Evolutionary conservation across 2,888 invertebrate genomes (phyloP).

Genomic region (Drosophila mulleri): DNA sequence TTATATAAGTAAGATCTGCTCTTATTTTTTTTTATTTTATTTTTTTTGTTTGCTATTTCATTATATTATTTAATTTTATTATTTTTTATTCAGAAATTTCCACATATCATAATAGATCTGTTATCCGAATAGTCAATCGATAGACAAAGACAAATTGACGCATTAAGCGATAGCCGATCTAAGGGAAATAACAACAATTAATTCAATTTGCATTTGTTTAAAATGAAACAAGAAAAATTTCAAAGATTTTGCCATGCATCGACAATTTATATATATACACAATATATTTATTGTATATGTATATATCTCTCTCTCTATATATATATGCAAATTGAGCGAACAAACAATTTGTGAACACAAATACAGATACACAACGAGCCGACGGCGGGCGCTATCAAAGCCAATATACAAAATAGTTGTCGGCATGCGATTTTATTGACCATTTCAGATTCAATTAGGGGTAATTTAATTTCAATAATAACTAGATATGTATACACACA

Average conservation of each 20-base stretch:
- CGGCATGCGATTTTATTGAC: conserved; percentile 79
- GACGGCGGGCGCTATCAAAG: conserved; percentile 62
- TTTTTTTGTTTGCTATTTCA: no score
- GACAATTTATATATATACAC: background rate
- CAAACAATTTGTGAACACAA: conserved; percentile 45
- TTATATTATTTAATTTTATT: background rate
- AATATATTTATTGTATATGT: background rate
- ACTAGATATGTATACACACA: conserved; percentile 60
- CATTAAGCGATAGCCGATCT: conserved; percentile 70
- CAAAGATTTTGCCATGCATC: conserved; percentile 49
- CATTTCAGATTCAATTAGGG: conserved; percentile 80
- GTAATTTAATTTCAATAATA: conserved; percentile 81
- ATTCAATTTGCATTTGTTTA: conserved; percentile 70
- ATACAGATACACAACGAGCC: conserved; percentile 28
- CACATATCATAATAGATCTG: conserved; percentile 52
- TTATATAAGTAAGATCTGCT: no score
- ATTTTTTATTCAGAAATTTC: conserved; percentile 20
- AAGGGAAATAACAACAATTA: conserved; percentile 72
- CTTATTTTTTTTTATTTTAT: no score
- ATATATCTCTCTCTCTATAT: background rate
- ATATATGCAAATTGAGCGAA: conserved; percentile 65
- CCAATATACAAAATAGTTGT: conserved; percentile 67
- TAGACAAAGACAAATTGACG: conserved; percentile 72
- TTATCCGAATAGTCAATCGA: conserved; percentile 40
- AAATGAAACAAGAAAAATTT: conserved; percentile 46